These are phyloP conservation scores for Nerophis ophidion DNA, from an alignment of 2,113 vertebrate species.

Conservation along the genomic window DNA sequence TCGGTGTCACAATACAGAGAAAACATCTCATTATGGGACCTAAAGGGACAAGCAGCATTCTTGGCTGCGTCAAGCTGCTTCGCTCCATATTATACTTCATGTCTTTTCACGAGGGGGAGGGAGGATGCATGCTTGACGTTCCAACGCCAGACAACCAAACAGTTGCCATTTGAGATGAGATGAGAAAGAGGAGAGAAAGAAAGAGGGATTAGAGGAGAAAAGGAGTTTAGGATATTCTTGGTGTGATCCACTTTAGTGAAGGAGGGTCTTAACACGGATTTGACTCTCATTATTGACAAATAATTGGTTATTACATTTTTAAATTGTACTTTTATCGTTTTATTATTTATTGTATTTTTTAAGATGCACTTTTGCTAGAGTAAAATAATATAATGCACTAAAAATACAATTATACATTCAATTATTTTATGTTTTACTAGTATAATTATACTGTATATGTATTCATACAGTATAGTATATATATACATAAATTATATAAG, in stretches of 20 bases:
- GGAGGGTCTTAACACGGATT: constrained; percentile 74
- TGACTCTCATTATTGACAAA: constrained; percentile 61
- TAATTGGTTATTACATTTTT: constrained; percentile 16
- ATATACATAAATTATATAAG: no score
- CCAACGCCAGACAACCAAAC: constrained; percentile 70
- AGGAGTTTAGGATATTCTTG: constrained; percentile 69
- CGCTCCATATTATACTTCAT: constrained; percentile 66
- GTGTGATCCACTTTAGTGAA: constrained; percentile 74
- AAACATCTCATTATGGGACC: constrained; percentile 73
- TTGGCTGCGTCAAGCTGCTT: constrained; percentile 64
- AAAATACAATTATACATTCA: no score
- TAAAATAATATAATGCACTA: no score
- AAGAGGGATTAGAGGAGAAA: constrained; percentile 69
- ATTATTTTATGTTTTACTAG: no score
- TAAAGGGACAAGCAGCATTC: constrained; percentile 68
- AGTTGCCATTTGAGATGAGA: constrained; percentile 66
- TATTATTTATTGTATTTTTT: no score
- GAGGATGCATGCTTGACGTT: constrained; percentile 68
- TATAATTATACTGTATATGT: no score
- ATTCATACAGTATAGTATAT: no score
- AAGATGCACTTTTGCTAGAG: no score
- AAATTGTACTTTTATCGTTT: no score
- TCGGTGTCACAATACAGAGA: constrained; percentile 67
- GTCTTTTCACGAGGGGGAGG: constrained; percentile 58
- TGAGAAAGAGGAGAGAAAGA: constrained; percentile 63